Conservation (phyloP, 2,888 invertebrate genomes). For the Heteromurus nitidus region DNA sequence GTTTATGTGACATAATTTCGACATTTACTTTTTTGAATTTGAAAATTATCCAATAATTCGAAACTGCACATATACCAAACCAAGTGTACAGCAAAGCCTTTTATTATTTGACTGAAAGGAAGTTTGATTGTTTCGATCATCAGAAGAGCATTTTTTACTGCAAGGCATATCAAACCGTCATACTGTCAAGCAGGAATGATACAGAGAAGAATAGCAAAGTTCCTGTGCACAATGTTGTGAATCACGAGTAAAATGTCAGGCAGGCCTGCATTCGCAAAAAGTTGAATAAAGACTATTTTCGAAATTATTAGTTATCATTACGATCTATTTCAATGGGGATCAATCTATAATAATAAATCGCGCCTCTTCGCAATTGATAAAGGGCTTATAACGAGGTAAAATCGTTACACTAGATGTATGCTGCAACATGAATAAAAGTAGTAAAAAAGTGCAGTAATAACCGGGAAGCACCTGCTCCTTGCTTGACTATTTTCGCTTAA, state of each 20-base stretch:
- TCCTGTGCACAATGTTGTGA: too few relatives aligned
- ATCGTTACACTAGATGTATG: background rate
- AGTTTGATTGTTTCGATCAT: too few relatives aligned
- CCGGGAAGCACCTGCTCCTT: background rate
- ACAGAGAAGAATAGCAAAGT: too few relatives aligned
- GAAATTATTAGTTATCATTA: conserved; percentile 14
- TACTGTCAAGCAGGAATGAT: too few relatives aligned
- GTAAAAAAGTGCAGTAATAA: background rate
- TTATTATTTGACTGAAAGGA: too few relatives aligned
- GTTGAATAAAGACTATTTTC: background rate
- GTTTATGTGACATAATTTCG: background rate
- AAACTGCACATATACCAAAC: too few relatives aligned
- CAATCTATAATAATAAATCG: background rate
- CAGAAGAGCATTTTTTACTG: too few relatives aligned
- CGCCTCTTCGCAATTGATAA: background rate
- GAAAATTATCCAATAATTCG: background rate
- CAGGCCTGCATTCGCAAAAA: background rate
- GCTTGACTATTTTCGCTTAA: too few relatives aligned
- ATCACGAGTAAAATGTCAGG: too few relatives aligned
- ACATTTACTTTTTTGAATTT: conserved; percentile 6
- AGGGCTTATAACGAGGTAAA: conserved; percentile 2
- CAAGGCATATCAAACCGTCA: too few relatives aligned
- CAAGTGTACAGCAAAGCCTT: too few relatives aligned
- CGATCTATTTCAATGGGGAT: background rate
- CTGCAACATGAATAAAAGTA: background rate